phyloP scores from a whole-genome alignment of 1,140 invertebrate species.

The Globodera ellingtonae region DNA sequence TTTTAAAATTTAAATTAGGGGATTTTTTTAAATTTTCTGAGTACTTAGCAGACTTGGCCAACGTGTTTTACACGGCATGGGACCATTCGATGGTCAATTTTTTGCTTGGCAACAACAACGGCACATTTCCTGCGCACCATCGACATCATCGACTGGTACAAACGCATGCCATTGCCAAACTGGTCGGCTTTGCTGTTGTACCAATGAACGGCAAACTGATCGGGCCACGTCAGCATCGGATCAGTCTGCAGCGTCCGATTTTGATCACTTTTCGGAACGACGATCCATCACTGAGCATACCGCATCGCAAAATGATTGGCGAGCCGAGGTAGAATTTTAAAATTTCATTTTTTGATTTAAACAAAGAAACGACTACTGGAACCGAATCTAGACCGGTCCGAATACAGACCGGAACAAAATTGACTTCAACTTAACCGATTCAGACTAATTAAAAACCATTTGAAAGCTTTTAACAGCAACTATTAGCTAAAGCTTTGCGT shows the following conservation, averaged over 20 bases:
- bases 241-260: neutral
- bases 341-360: neutral
- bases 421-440: too few species aligned
- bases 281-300: neutral
- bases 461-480: too few species aligned
- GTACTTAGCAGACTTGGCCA: constrained; percentile 1
- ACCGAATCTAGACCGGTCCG: too few species aligned
- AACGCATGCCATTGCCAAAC: neutral
- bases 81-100: neutral
- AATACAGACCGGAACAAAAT: too few species aligned
- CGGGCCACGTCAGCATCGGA: constrained; percentile 6
- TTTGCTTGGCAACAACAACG: constrained; percentile 4
- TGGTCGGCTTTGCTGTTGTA: neutral
- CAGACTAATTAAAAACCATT: too few species aligned
- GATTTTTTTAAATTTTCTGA: neutral
- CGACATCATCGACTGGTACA: neutral
- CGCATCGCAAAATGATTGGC: neutral
- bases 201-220: constrained; percentile 6
- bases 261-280: constrained; percentile 17
- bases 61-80: constrained; percentile 18
- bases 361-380: too few species aligned
- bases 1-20: too few species aligned
- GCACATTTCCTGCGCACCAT: neutral
- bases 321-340: constrained; percentile 3
- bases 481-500: too few species aligned